Evolutionary conservation across 2,888 invertebrate genomes (phyloP).

Genomic region (Hanleya hanleyi): DNA sequence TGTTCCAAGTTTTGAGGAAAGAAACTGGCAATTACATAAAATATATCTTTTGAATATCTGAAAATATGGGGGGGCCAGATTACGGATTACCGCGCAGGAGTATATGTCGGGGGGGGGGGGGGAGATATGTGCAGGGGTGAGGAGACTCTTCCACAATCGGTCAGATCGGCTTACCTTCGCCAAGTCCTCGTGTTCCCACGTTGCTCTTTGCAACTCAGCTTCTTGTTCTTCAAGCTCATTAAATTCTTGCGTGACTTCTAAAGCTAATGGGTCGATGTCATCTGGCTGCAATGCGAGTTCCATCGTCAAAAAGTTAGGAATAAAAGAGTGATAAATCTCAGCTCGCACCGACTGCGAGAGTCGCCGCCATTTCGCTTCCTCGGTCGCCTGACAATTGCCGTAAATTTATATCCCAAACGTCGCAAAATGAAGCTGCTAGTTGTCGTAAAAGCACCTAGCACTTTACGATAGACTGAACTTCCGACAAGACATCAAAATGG

Average conservation of each 20-base stretch:
- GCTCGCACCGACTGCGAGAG: too few relatives aligned
- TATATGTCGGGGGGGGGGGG: too few relatives aligned
- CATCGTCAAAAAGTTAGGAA: too few relatives aligned
- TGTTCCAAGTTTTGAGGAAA: too few relatives aligned
- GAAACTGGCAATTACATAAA: too few relatives aligned
- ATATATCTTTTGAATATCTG: too few relatives aligned
- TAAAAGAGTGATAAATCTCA: too few relatives aligned
- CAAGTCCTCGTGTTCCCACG: slow-evolving; percentile 64
- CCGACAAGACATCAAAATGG: slow-evolving; percentile 16
- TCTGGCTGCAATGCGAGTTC: slow-evolving; percentile 7
- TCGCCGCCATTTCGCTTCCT: background rate
- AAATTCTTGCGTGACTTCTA: slow-evolving; percentile 27
- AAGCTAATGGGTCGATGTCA: slow-evolving; percentile 32
- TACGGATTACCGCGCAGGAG: too few relatives aligned
- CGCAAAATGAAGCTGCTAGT: background rate
- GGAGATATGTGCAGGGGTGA: too few relatives aligned
- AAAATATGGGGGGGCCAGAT: too few relatives aligned
- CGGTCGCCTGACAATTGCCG: background rate
- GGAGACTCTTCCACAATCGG: too few relatives aligned
- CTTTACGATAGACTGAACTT: background rate
- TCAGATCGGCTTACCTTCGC: slow-evolving; percentile 58
- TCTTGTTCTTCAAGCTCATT: background rate
- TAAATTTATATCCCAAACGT: background rate
- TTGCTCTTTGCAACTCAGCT: slow-evolving; percentile 39
- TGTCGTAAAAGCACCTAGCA: background rate